A percentile compares a stretch with the other conserved stretches of the same genome.
These are phyloP conservation scores for Deroplatys truncata DNA, from an alignment of 2,888 invertebrate genomes.

Conservation along the genomic window DNA sequence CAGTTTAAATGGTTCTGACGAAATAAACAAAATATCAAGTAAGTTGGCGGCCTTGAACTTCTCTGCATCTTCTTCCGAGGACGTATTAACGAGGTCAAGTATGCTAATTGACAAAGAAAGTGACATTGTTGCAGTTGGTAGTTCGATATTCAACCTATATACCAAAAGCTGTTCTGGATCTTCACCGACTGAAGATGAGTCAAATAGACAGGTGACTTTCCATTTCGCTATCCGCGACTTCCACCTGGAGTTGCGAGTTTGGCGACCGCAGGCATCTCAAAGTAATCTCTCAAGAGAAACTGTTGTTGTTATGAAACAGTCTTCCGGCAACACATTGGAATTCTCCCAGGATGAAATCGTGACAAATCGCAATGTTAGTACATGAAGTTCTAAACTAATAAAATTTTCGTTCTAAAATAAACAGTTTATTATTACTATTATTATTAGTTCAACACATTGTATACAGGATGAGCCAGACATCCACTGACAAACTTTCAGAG, in stretches of 20 bases:
- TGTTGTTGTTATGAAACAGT: neutral
- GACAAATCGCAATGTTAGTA: neutral
- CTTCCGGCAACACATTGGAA: neutral
- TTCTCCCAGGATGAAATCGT: neutral
- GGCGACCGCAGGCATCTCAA: neutral
- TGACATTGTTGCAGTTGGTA: neutral
- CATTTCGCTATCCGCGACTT: neutral
- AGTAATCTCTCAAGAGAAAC: neutral
- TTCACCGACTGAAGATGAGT: no score
- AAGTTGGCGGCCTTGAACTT: neutral
- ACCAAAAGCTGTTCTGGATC: no score
- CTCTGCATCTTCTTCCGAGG: no score
- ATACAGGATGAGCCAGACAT: no score
- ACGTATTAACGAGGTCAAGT: no score
- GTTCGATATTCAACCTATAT: neutral
- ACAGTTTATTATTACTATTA: no score
- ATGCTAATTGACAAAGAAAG: no score
- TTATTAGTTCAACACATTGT: no score
- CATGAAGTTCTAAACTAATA: neutral
- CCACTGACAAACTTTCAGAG: no score
- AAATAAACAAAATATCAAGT: neutral
- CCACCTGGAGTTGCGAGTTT: neutral
- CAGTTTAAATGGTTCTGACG: neutral
- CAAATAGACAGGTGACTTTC: neutral
- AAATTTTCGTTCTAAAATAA: neutral